A percentile compares a stretch with the other conserved stretches of the same genome.
Conservation (phyloP, 2,113 vertebrate species). For the Polyodon spathula region DNA sequence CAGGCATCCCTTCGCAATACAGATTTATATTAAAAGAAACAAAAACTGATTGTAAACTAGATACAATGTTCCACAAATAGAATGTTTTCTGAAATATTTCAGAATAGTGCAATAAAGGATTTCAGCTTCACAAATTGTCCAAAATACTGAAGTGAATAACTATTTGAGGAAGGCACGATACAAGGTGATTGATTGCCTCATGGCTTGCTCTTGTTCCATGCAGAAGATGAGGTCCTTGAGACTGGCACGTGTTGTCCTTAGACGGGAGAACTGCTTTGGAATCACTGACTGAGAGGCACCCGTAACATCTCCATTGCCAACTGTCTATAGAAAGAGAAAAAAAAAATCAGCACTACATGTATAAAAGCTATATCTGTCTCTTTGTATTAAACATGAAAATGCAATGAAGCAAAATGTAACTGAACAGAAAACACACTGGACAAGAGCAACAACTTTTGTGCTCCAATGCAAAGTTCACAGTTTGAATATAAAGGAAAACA, state of each 20-base stretch:
- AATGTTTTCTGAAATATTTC: slow-evolving; percentile 16
- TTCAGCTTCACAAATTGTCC: slow-evolving; percentile 41
- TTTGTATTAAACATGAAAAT: too few relatives aligned
- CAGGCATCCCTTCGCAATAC: too few relatives aligned
- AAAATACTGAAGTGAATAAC: slow-evolving; percentile 23
- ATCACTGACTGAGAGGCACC: slow-evolving; percentile 43
- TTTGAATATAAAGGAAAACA: too few relatives aligned
- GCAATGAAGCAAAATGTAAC: too few relatives aligned
- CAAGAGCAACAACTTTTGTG: too few relatives aligned
- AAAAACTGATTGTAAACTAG: too few relatives aligned
- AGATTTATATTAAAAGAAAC: too few relatives aligned
- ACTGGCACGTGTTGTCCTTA: slow-evolving; percentile 68
- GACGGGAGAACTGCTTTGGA: slow-evolving; percentile 49
- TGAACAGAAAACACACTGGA: too few relatives aligned
- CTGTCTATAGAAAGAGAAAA: slow-evolving; percentile 40
- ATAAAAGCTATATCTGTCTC: background rate
- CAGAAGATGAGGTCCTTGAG: slow-evolving; percentile 85
- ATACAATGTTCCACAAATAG: background rate
- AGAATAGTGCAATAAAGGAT: slow-evolving; percentile 42
- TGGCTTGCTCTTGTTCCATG: slow-evolving; percentile 79
- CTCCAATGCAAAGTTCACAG: too few relatives aligned
- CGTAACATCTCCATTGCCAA: slow-evolving; percentile 31
- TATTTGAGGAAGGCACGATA: slow-evolving; percentile 77
- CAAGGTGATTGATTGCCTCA: slow-evolving; percentile 71
- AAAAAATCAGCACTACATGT: background rate